Percentiles rank a stretch among this genome's conserved stretches.
Evolutionary conservation across 2,888 invertebrate species (phyloP).

Genomic region (Stenurella melanura): DNA sequence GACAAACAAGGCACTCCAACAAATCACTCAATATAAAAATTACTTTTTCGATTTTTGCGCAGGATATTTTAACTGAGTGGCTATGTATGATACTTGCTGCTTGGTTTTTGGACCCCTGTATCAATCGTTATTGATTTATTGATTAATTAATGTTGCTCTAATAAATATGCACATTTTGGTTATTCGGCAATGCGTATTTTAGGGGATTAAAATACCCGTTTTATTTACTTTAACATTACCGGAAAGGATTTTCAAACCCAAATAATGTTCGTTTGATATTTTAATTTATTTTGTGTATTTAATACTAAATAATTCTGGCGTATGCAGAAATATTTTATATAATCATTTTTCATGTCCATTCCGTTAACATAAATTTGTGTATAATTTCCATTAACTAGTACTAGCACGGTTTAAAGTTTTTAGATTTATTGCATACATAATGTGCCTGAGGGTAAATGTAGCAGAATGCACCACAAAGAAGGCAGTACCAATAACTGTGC

Average conservation of each 20-base stretch:
- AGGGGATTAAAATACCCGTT: conserved; percentile 10
- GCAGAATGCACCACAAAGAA: too few relatives aligned
- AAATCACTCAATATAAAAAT: too few relatives aligned
- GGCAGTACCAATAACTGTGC: too few relatives aligned
- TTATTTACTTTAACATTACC: not conserved
- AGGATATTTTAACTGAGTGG: not conserved
- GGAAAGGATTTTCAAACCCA: not conserved
- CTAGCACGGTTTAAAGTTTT: not conserved
- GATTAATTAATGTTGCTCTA: not conserved
- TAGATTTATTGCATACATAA: too few relatives aligned
- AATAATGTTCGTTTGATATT: not conserved
- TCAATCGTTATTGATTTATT: not conserved
- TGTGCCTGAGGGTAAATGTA: too few relatives aligned
- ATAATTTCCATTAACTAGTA: not conserved
- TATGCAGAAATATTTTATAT: not conserved
- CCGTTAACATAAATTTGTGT: not conserved
- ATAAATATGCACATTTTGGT: conserved; percentile 4
- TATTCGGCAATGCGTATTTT: conserved; percentile 7
- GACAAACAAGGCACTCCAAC: too few relatives aligned
- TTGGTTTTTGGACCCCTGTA: not conserved
- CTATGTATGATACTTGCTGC: not conserved
- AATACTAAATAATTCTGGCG: not conserved
- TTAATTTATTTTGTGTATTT: conserved; percentile 18
- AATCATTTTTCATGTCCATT: not conserved
- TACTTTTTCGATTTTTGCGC: too few relatives aligned